Conservation (phyloP, 2,113 vertebrate species). For the Porphyrio hochstetteri region DNA sequence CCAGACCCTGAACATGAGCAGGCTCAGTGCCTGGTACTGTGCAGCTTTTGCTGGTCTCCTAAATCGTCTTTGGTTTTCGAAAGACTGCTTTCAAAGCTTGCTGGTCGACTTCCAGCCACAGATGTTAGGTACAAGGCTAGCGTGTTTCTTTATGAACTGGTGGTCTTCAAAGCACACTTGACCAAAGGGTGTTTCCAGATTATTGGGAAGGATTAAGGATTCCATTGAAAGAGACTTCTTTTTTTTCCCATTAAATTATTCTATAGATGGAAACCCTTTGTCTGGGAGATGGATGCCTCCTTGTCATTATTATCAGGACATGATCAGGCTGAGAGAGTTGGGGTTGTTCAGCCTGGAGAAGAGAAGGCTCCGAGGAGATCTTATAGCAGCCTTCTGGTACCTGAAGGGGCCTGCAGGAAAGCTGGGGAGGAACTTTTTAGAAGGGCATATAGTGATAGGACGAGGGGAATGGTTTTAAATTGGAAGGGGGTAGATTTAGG, state of each 20-base stretch:
- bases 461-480: no score
- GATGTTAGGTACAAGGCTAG: background rate
- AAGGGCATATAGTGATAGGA: no score
- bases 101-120: rapidly evolving
- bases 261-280: background rate
- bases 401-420: no score
- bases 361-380: no score
- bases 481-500: no score
- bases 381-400: no score
- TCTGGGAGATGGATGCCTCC: background rate
- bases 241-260: background rate
- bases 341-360: no score
- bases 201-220: background rate
- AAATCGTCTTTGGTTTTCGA: rapidly evolving
- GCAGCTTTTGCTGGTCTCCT: background rate
- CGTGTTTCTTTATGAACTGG: background rate
- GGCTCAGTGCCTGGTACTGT: background rate
- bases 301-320: background rate
- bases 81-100: background rate
- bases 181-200: background rate
- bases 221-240: background rate
- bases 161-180: background rate
- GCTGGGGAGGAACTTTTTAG: no score
- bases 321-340: no score
- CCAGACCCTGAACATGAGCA: background rate